phyloP scores from a whole-genome alignment of 2,888 invertebrate species.

The Griposia aprilina region DNA sequence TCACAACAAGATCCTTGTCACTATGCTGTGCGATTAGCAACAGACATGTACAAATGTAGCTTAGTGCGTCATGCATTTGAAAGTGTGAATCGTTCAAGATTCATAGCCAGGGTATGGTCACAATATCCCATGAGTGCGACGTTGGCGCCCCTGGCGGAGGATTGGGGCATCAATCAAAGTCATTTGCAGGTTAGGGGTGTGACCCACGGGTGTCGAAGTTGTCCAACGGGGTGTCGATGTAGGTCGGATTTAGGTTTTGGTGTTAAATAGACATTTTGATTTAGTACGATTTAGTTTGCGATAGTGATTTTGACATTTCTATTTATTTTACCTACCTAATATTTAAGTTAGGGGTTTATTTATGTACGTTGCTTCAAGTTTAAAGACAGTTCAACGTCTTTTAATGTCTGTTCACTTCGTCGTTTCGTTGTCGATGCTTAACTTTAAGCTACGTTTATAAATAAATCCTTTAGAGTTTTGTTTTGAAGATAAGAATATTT shows the following conservation, averaged over 20 bases:
- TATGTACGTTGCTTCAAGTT: background rate
- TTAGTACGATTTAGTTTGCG: background rate
- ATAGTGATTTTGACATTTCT: background rate
- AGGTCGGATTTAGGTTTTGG: conserved; percentile 11
- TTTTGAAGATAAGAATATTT: too few relatives aligned
- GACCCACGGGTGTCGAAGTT: conserved; percentile 55
- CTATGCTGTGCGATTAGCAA: conserved; percentile 51
- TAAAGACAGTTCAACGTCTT: background rate
- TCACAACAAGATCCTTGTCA: conserved; percentile 12
- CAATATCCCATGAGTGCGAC: conserved; percentile 67
- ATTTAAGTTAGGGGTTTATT: background rate
- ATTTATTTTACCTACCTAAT: background rate
- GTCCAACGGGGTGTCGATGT: conserved; percentile 25
- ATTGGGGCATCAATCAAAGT: conserved; percentile 81
- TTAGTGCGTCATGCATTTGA: conserved; percentile 56
- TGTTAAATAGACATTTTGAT: conserved; percentile 26
- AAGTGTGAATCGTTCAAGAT: conserved; percentile 63
- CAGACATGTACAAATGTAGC: conserved; percentile 58
- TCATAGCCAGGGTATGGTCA: conserved; percentile 62
- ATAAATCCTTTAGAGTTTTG: too few relatives aligned
- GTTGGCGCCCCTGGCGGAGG: conserved; percentile 64
- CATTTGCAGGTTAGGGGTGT: conserved; percentile 73
- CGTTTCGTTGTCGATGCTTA: too few relatives aligned
- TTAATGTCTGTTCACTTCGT: background rate
- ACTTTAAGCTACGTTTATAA: too few relatives aligned